Conservation (phyloP, 2,113 vertebrate genomes). For the Eudyptes chrysolophus region DNA sequence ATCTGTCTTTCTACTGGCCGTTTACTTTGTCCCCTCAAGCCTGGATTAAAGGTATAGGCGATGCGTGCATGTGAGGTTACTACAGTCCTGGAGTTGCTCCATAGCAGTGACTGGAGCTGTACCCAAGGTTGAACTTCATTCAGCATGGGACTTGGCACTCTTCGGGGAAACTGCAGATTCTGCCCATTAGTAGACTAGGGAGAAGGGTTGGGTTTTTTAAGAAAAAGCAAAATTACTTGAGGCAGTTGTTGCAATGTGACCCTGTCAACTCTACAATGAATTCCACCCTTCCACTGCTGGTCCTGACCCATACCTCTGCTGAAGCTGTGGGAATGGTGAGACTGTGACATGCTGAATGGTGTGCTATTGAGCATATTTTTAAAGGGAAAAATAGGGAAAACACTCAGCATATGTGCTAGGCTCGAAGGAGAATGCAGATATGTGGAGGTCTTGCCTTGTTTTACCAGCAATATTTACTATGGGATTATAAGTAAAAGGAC, state of each 20-base stretch:
- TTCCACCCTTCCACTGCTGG: not conserved
- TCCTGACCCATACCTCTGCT: constrained; percentile 15
- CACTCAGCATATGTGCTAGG: not conserved
- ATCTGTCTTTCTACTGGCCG: not conserved
- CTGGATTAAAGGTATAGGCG: not conserved
- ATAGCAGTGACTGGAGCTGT: not conserved
- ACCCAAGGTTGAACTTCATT: not conserved
- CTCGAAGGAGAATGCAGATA: not conserved
- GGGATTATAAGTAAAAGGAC: not conserved
- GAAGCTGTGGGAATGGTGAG: constrained; percentile 25
- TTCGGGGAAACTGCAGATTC: constrained; percentile 18
- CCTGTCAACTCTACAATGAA: not conserved
- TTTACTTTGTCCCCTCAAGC: not conserved
- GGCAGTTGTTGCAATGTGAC: constrained; percentile 6
- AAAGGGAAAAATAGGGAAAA: not conserved
- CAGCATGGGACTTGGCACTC: not conserved
- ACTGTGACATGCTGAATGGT: constrained; percentile 39
- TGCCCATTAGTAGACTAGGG: not conserved
- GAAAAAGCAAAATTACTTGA: not conserved
- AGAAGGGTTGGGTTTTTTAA: not conserved
- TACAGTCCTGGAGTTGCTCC: not conserved
- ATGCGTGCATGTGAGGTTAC: not conserved
- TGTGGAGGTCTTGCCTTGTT: constrained; percentile 16
- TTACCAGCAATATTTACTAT: not conserved
- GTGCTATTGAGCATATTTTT: not conserved